Conservation (phyloP, 2,888 invertebrate genomes). For the Oeneis ivallda region DNA sequence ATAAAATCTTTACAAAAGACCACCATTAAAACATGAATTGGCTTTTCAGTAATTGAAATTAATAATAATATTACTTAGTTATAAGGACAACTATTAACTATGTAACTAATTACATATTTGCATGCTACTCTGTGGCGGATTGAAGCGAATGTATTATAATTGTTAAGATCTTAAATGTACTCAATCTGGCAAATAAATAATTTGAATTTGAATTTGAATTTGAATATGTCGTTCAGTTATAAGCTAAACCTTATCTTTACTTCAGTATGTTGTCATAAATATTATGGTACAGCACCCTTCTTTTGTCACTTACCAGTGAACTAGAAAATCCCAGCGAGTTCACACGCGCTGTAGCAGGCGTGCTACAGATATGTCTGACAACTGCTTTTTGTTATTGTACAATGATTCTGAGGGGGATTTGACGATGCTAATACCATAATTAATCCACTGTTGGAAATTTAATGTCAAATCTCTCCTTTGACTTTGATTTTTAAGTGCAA, state of each 20-base stretch:
- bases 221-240: too few relatives aligned
- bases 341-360: constrained; percentile 41
- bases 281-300: not conserved
- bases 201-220: too few relatives aligned
- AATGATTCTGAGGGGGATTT: constrained; percentile 7
- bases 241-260: not conserved
- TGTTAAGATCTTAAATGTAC: too few relatives aligned
- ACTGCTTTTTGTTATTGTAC: constrained; percentile 18
- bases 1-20: too few relatives aligned
- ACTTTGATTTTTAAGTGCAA: not conserved
- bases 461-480: not conserved
- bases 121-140: too few relatives aligned
- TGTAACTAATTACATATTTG: too few relatives aligned
- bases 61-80: too few relatives aligned
- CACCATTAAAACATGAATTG: too few relatives aligned
- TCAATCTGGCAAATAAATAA: too few relatives aligned
- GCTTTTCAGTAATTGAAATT: too few relatives aligned
- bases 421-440: constrained; percentile 24
- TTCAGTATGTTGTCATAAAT: not conserved
- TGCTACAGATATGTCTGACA: constrained; percentile 34
- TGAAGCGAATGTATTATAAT: too few relatives aligned
- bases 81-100: too few relatives aligned
- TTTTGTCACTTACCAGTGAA: constrained; percentile 39
- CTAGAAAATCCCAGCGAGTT: constrained; percentile 44
- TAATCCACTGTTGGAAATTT: constrained; percentile 14